A percentile compares a stretch with the other conserved stretches of the same genome.
These are phyloP conservation scores for Pseudomyrmex pallidus DNA, from an alignment of 1,140 invertebrate species.

Conservation along the genomic window DNA sequence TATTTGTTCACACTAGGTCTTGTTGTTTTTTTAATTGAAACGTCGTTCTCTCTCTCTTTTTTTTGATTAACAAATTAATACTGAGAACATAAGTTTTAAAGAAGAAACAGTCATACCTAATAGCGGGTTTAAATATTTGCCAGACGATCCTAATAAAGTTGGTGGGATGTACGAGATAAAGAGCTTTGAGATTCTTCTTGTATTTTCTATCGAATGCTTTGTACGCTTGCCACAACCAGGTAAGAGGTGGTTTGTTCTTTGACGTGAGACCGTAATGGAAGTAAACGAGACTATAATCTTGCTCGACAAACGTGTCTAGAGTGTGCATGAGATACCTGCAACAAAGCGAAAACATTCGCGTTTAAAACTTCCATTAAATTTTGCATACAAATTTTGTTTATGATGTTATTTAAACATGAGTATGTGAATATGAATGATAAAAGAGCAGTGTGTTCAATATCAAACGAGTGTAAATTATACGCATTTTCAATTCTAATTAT, in stretches of 20 bases:
- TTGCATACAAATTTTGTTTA: neutral
- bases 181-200: slow-evolving; percentile 99
- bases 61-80: too few species aligned
- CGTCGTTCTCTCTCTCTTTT: too few species aligned
- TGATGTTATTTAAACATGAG: neutral
- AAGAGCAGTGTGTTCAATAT: too few species aligned
- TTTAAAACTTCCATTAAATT: slow-evolving; percentile 44
- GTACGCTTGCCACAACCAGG: slow-evolving; percentile 99
- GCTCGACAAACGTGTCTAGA: slow-evolving; percentile 98
- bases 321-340: slow-evolving; percentile 97
- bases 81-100: slow-evolving; percentile 32
- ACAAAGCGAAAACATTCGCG: slow-evolving; percentile 66
- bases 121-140: slow-evolving; percentile 97
- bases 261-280: slow-evolving; percentile 99
- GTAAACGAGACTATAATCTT: slow-evolving; percentile 99
- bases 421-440: neutral
- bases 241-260: slow-evolving; percentile 97
- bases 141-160: slow-evolving; percentile 98
- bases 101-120: slow-evolving; percentile 88
- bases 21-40: too few species aligned
- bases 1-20: too few species aligned
- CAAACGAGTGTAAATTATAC: too few species aligned
- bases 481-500: too few species aligned
- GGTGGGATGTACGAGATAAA: slow-evolving; percentile 99
- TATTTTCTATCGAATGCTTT: slow-evolving; percentile 99